Conservation (phyloP, 2,113 vertebrate genomes). For the Lamprotornis superbus region DNA sequence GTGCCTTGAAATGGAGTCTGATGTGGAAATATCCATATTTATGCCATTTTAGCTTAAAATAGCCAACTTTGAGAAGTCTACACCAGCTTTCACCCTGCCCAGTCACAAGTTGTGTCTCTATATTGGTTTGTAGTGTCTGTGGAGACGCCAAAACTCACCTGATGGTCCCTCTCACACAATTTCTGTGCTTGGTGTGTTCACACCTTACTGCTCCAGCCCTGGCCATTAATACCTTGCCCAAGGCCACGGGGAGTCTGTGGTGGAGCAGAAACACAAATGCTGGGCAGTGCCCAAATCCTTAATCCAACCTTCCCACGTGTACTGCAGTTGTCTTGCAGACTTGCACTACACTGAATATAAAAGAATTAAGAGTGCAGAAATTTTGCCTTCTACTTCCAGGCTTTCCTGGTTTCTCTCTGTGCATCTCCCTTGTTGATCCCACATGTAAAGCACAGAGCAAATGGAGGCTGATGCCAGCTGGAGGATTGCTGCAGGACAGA, state of each 20-base stretch:
- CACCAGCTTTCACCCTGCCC: neutral
- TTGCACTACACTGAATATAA: neutral
- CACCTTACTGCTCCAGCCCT: neutral
- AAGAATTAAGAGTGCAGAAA: neutral
- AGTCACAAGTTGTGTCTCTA: accelerated
- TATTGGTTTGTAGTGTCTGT: neutral
- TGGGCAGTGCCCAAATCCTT: neutral
- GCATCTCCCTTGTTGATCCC: neutral
- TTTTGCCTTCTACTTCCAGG: neutral
- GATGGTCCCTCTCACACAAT: neutral
- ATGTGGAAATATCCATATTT: neutral
- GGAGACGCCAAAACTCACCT: neutral
- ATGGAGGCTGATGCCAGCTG: neutral
- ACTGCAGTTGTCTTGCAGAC: neutral
- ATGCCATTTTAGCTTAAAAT: neutral
- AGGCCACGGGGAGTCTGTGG: neutral
- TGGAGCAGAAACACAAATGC: neutral
- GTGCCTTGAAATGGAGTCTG: neutral
- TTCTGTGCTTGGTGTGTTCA: neutral
- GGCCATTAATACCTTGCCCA: neutral
- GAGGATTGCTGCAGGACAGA: neutral
- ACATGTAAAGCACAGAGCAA: neutral
- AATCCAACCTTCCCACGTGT: neutral
- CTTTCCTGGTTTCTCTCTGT: neutral
- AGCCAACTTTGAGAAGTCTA: neutral